These are phyloP conservation scores for Machaerirhynchus nigripectus DNA, from an alignment of 2,113 vertebrate genomes.

Conservation along the genomic window DNA sequence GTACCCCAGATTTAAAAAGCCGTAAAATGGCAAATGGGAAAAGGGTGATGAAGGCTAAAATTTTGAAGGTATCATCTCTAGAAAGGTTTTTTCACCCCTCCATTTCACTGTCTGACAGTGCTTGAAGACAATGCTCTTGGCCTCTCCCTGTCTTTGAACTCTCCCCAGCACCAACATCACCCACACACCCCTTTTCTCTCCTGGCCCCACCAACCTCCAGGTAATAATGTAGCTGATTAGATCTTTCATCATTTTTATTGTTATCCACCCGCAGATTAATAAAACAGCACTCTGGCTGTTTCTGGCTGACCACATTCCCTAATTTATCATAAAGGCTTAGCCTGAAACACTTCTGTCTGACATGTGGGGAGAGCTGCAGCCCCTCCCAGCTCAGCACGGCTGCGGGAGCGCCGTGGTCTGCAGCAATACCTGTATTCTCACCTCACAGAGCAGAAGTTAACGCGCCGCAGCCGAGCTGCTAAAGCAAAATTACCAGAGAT, in stretches of 20 bases:
- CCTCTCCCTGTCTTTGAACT: not conserved
- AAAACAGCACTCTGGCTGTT: constrained; percentile 35
- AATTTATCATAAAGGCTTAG: constrained; percentile 51
- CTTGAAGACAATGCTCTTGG: not conserved
- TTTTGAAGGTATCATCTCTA: not conserved
- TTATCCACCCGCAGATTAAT: constrained; percentile 63
- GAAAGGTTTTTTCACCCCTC: not conserved
- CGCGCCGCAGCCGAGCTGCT: not conserved
- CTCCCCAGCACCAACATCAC: not conserved
- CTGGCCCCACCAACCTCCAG: constrained; percentile 1
- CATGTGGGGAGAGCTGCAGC: not conserved
- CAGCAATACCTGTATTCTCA: not conserved
- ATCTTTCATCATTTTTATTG: constrained; percentile 67
- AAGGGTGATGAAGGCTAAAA: not conserved
- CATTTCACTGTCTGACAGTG: not conserved
- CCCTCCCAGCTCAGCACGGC: constrained; percentile 23
- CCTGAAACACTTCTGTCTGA: constrained; percentile 33
- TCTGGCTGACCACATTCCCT: constrained; percentile 62
- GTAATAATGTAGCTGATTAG: constrained; percentile 57
- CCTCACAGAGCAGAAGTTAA: constrained; percentile 44
- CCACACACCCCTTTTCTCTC: not conserved
- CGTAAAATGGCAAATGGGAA: not conserved
- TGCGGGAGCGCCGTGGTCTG: not conserved
- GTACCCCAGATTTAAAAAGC: not conserved
- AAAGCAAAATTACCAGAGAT: constrained; percentile 55